phyloP scores from a whole-genome alignment of 2,797 vertebrate genomes.

The Sebastes kiyomatsui region DNA sequence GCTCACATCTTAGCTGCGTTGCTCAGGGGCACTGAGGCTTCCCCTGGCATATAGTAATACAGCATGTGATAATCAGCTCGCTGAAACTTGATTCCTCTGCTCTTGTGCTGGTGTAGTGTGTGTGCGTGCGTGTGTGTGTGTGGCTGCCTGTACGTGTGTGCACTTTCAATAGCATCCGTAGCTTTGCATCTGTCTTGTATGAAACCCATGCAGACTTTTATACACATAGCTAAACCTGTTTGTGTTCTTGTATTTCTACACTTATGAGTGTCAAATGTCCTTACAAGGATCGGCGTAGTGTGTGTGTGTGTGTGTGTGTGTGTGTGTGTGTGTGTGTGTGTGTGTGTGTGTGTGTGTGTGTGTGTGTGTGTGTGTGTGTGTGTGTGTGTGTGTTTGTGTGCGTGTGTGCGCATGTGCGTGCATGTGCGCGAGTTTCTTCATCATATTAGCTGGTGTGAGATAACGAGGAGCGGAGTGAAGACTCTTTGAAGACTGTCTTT shows the following conservation, averaged over 20 bases:
- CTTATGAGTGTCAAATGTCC: not conserved
- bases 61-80: conserved; percentile 58
- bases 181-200: conserved; percentile 10
- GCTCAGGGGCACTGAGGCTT: conserved; percentile 58
- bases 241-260: conserved; percentile 9
- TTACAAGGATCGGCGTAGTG: not conserved
- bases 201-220: not conserved
- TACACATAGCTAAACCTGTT: not conserved
- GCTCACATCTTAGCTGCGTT: conserved; percentile 46
- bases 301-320: not conserved
- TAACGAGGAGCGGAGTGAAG: conserved; percentile 66
- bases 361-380: not conserved
- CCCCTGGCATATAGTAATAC: conserved; percentile 54
- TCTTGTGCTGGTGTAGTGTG: conserved; percentile 8
- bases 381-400: not conserved
- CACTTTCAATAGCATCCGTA: conserved; percentile 15
- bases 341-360: not conserved
- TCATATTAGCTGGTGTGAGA: conserved; percentile 60
- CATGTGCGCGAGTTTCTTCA: not conserved
- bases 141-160: not conserved
- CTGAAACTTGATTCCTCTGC: conserved; percentile 36
- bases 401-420: not conserved
- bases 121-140: not conserved
- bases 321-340: not conserved
- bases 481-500: conserved; percentile 71